Base-by-base conservation (phyloP, 2,888 invertebrate species). In the Leptinotarsa peninsularis region DNA sequence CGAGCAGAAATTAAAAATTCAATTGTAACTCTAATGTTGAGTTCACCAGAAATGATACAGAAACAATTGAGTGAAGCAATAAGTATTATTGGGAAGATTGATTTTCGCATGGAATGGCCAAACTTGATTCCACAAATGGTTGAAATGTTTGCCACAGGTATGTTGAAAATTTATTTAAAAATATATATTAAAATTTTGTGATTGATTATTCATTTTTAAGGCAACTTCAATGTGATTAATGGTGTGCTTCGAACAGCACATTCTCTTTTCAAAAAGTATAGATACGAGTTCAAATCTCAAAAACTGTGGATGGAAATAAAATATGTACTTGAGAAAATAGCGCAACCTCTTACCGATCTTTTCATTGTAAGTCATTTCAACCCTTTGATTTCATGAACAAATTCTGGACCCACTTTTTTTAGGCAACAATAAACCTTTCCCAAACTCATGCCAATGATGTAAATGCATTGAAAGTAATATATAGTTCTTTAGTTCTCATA, bases 31-130 rank as follows among this genome's bases (percentile, higher is more conserved):
- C 89, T 98, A 49, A 99, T 99, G 98, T 90, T 99, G 77, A 94
- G 94, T 83, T 96, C 97, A 49, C 96, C 97, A 0, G 94, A 95
- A 84, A 91, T 94, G 0, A 93, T 98, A 76, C 98, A 99, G 87
- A 94, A 96, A 84, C 98, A 99, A 88, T 91, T 98, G 67, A 98
- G 97, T 83, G 98, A 98, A 89, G 97, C 98, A 0, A 95, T 99
- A 58, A 96, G 97, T 81, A 96, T 97, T 43, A 98, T 99, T 76
- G 98, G 98, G n/a, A 94, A 95, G 85, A 93, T 95, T 82, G 99
- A 99, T 89, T 99, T 99, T 87, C 99, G 99, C 0, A 93, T 94
- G 78, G 96, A 97, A 87, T 99, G 99, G 99, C 97, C 96, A 0
- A 94, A 94, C 79, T 91, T 99, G 2, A 94, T 99, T 43, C 92